Conservation (phyloP, 2,797 vertebrate species). For the Pipistrellus nathusii region DNA sequence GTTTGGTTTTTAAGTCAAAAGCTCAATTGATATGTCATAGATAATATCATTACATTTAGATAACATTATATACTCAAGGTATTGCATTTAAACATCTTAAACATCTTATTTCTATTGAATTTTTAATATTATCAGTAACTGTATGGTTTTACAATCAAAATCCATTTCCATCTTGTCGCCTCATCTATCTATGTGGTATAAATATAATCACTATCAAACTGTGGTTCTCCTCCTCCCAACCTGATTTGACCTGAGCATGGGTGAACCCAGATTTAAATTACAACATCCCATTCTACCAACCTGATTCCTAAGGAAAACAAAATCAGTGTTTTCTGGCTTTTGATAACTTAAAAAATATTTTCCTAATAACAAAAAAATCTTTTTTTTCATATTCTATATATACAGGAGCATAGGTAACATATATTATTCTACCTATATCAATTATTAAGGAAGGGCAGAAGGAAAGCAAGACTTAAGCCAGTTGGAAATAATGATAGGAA, state of each 20-base stretch:
- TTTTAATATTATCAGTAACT: slow-evolving; percentile 77
- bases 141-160: background rate
- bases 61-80: background rate
- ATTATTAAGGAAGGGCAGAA: background rate
- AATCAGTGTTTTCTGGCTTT: slow-evolving; percentile 2
- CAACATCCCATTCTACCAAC: background rate
- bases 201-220: background rate
- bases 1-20: background rate
- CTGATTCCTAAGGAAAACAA: background rate
- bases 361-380: background rate
- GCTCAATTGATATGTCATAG: slow-evolving; percentile 30
- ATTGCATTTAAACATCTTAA: slow-evolving; percentile 78
- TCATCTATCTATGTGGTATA: background rate
- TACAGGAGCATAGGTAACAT: background rate
- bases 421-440: background rate
- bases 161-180: background rate
- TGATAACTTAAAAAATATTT: background rate
- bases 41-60: background rate
- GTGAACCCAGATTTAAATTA: background rate
- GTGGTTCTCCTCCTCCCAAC: background rate
- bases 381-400: background rate
- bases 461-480: background rate
- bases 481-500: background rate
- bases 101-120: slow-evolving; percentile 78
- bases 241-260: background rate